Evolutionary conservation across 2,113 vertebrate genomes (phyloP), one percentile per base, ranked within the genome.

Genomic region (Oreochromis tanganicae): DNA sequence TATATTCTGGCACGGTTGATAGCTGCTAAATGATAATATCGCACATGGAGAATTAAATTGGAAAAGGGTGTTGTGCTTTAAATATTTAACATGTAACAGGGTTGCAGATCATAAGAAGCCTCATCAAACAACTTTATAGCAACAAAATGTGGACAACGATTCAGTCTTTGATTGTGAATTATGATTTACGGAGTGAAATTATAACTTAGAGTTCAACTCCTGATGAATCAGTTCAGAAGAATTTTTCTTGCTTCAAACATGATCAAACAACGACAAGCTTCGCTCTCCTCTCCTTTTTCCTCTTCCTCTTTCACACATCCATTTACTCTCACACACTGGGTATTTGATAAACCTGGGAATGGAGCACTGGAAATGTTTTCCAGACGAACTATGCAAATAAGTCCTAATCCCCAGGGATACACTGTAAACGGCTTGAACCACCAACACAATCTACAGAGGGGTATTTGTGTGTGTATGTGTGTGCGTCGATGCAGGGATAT

Each of bases 351-450:
- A 93, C 86, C 92, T 92, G 92, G 91, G 91, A 94, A 94, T 87
- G 82, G 83, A 92, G 84, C 78, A 88, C 68, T 89, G 87, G 87
- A 94, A 94, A 94, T 94, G 92, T 89, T 95, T 94, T 94, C 94
- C 93, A 93, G 93, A 90, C 85, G 21, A 92, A 89, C 93, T 95
- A 95, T 95, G 92, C 92, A 95, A 95, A 96, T 95, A 94, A 91
- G 88, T 86, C 80, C 32, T 32, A 73, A 43, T 94, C 92, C 88
- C 90, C 48, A 27, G 91, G 92, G 95, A 94, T 87, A 91, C 73
- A 82, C 87, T 82, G 84, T 92, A 92, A 96, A 94, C 80, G 85
- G 86, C 87, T 90, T 89, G 73, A 92, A 90, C 93, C 89, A 92
- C 88, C 88, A 90, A 90, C 83, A 89, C 59, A 80, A 86, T 87